Conservation (phyloP, 2,888 invertebrate genomes). For the Rhingia rostrata region DNA sequence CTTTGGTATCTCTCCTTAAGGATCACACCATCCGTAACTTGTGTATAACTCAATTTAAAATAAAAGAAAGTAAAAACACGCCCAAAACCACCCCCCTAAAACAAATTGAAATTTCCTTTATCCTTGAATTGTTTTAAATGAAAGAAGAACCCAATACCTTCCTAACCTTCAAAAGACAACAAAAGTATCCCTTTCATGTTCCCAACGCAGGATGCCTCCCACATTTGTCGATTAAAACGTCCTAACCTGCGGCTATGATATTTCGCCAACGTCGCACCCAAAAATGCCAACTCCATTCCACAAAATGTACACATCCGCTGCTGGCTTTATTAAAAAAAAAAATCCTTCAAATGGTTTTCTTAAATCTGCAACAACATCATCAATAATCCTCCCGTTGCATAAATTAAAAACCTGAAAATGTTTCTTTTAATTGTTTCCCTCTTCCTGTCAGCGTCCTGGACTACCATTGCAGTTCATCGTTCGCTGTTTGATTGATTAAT, state of each 20-base stretch:
- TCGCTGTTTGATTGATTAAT: slow-evolving; percentile 18
- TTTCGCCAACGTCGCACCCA: neutral
- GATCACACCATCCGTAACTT: no score
- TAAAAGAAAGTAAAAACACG: no score
- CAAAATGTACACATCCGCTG: slow-evolving; percentile 31
- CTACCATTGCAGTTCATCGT: neutral
- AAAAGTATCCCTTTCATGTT: slow-evolving; percentile 15
- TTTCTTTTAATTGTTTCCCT: neutral
- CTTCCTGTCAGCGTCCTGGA: neutral
- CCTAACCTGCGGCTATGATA: slow-evolving; percentile 17
- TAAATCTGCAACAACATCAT: slow-evolving; percentile 41
- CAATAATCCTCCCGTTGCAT: slow-evolving; percentile 6
- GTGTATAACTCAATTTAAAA: no score
- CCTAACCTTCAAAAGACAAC: neutral
- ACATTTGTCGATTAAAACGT: neutral
- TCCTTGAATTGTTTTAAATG: neutral
- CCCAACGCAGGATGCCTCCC: neutral
- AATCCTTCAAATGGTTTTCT: slow-evolving; percentile 16
- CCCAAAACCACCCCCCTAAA: no score
- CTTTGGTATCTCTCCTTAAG: no score
- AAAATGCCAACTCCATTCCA: slow-evolving; percentile 27
- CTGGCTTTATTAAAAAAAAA: slow-evolving; percentile 12
- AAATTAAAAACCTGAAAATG: neutral
- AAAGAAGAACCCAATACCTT: slow-evolving; percentile 18
- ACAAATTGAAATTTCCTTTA: no score